Conservation (phyloP, 2,888 invertebrate species). For the Amiota minor region DNA sequence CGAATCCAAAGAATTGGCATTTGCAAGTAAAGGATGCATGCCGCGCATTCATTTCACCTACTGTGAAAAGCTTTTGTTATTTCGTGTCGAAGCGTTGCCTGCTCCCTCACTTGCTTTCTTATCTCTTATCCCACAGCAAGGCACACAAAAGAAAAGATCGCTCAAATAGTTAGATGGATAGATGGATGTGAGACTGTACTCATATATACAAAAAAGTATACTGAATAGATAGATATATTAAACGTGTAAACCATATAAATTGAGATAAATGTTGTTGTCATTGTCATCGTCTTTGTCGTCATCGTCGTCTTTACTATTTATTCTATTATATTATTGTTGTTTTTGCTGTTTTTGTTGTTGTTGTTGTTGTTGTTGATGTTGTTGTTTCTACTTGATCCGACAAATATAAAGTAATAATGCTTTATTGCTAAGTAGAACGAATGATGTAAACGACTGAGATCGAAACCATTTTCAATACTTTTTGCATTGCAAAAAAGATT, state of each 20-base stretch:
- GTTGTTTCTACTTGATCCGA: not conserved
- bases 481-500: not conserved
- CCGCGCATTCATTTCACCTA: not conserved
- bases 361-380: not conserved
- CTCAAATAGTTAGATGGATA: no score
- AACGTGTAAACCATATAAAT: slow-evolving; percentile 57
- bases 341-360: not conserved
- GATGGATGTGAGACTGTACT: no score
- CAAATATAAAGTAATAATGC: not conserved
- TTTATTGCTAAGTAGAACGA: slow-evolving; percentile 19
- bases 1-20: not conserved
- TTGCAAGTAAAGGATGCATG: slow-evolving; percentile 1
- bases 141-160: no score
- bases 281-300: slow-evolving; percentile 43
- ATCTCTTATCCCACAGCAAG: no score
- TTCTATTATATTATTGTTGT: not conserved
- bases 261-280: slow-evolving; percentile 57
- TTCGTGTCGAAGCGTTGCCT: not conserved
- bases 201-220: no score
- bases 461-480: slow-evolving; percentile 8
- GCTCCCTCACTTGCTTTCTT: not conserved
- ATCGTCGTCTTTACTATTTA: not conserved
- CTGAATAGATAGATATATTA: no score
- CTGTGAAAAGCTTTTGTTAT: no score
- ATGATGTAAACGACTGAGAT: slow-evolving; percentile 16